Evolutionary conservation across 2,888 invertebrate genomes (phyloP), one percentile per base, ranked within the genome.

Genomic region (Phortica okadai): DNA sequence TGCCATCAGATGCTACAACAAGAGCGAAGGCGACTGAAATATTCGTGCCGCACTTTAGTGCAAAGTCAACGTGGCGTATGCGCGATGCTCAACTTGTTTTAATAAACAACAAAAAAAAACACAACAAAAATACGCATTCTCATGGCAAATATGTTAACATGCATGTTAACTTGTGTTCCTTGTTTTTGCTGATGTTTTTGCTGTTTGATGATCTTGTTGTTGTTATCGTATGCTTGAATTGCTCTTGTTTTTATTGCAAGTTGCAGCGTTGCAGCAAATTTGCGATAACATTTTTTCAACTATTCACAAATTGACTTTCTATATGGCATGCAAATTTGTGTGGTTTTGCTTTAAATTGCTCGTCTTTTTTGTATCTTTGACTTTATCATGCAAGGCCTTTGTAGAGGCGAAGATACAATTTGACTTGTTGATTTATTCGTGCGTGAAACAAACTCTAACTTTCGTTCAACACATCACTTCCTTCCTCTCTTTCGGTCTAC

Each of bases 121-220:
- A 62, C 25, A 62, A 21, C 21, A 62, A 33, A 33, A 33, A 33
- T 4, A 62, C 62, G n/a, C n/a, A n/a, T 45, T 54, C 54, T 72
- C 54, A 54, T 25, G 14, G 56, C 33, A 50, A 72, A 72, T 72
- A 72, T 56, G 70, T 56, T 72, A 25, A 25, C 70, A 72, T 56
- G 54, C 56, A 72, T 72, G 50, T 54, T 54, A 33, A 33, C 56
- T 56, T 56, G 8, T 11, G 2, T 10, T 25, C 44, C 1, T 66
- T 66, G 66, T 66, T 66, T 33, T 66, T 66, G 64, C n/a, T 41
- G 8, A n/a, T 11, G 11, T 21, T 21, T 4, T 62, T 62, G 25
- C 21, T 62, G 25, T n/a, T n/a, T 54, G 54, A 2, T 54, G 54
- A 6, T 64, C 14, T 21, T 14, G 21, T 8, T 59, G 11, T 5